Base-by-base conservation (phyloP, 30 jellyfish, hydroid and myxozoan species). In the Nemopilema nomurai region DNA sequence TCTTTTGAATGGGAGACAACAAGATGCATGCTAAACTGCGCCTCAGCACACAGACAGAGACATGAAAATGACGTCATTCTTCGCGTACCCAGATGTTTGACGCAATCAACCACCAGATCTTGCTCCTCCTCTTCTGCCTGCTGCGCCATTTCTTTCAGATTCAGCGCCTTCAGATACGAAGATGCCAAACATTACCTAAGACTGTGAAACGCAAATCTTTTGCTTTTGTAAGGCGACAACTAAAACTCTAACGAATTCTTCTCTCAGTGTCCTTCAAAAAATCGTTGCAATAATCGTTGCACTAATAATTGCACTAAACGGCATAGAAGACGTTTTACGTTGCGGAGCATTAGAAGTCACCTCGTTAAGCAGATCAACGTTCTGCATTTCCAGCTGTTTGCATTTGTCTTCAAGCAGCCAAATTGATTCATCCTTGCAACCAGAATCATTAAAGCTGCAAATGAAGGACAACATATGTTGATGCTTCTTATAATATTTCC, bases 91-190 rank as follows among this genome's bases (percentile, higher is more conserved):
- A 91, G 82, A 49, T 91, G 97, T 52, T 86, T 65, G 16, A 91
- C 87, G 52, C 97, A 91, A 76, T 91, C 97, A n/a, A 85, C 84
- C 0, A 91, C 96, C 64, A 91, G 62, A 7, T 82, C 96, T 72
- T 91, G 96, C 68, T 91, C 97, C 30, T 79, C 70, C 53, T 85
- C 96, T 53, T 91, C 97, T 9, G 90, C 88, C 66, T 85, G 90
- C 31, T 63, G 62, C 64, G 97, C 88, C 84, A 85, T 33, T 16
- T 85, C 80, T 30, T 83, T 82, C 51, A 91, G 28, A 52, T 63
- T 86, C 29, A 91, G 26, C 41, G 97, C 96, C 97, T 91, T 23
- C 6, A 83, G 71, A 1, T 16, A 73, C 62, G 16, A n/a, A n/a
- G n/a, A n/a, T n/a, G n/a, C n/a, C n/a, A n/a, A n/a, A n/a, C n/a